phyloP scores from a whole-genome alignment of 2,113 vertebrate species.

The Corythornis vintsioides region DNA sequence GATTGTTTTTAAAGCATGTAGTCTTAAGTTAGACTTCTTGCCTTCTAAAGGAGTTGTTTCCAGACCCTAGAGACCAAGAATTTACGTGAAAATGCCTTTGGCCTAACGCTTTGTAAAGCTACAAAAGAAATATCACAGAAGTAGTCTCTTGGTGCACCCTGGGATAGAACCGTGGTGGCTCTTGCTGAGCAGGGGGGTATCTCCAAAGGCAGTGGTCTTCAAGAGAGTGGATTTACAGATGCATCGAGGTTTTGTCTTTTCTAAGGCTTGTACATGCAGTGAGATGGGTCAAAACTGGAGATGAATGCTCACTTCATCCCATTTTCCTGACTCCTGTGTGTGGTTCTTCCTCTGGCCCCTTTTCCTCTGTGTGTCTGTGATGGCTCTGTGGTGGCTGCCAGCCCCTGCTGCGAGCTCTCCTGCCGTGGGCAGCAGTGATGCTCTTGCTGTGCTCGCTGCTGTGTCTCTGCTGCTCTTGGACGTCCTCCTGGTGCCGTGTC shows the following conservation, averaged over 20 bases:
- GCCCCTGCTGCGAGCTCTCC: no score
- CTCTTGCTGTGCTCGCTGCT: accelerated
- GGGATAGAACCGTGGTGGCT: not conserved
- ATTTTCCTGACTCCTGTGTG: accelerated
- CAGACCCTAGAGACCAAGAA: not conserved
- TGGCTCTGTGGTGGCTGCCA: not conserved
- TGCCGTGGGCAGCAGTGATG: not conserved
- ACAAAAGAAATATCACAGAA: not conserved
- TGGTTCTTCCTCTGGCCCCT: not conserved
- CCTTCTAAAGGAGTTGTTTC: not conserved
- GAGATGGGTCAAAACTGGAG: not conserved
- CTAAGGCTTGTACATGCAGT: accelerated
- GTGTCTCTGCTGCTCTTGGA: accelerated
- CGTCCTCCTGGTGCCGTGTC: not conserved
- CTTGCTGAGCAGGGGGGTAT: not conserved
- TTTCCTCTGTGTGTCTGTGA: accelerated
- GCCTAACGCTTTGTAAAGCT: not conserved
- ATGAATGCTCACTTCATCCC: not conserved
- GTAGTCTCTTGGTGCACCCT: no score
- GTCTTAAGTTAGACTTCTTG: not conserved
- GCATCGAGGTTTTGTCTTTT: not conserved
- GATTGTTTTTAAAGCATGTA: not conserved
- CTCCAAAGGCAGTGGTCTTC: not conserved
- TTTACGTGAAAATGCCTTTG: not conserved
- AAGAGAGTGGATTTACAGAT: accelerated